Base-by-base conservation (phyloP, 1,140 invertebrate genomes). In the Tenebrio molitor region DNA sequence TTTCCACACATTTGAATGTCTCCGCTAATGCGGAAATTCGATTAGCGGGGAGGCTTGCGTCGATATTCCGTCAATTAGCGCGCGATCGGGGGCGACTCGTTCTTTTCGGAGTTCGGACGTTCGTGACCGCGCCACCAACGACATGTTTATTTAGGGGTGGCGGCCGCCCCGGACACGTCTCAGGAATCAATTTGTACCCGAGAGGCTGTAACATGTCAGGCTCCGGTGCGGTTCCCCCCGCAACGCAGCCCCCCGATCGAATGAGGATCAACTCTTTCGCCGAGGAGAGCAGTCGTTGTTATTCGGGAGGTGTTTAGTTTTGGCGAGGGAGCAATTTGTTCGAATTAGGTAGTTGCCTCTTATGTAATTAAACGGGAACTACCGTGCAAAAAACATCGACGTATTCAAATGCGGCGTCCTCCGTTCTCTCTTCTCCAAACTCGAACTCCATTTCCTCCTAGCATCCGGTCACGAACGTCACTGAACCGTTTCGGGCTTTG, bases 101-200 rank as follows among this genome's bases (percentile, higher is more conserved):
- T 65, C 23, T 33, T 33, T 33, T 17, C 53, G 2, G 15, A 14
- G 14, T 66, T 66, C 34, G n/a, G n/a, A n/a, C n/a, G n/a, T n/a
- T 12, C 68, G 68, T 70, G 68, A 70, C 68, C 46, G 44, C 8
- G 50, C 33, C 68, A 63, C 68, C 50, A 70, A 70, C 41, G 71
- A 76, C 71, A 76, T 76, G 74, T 76, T 76, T 76, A 74, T 76
- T 76, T 76, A 74, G 74, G 62, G 62, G 62, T 46, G 25, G 50
- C 12, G 10, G 67, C 68, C 58, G 33, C 16, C 64, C 62, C 44
- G 69, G 53, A 64, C 74, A 76, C 74, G 72, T 73, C 64, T 25
- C 74, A 67, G 39, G 74, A 76, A 76, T 76, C 74, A 76, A 76
- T 76, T 76, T 76, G 74, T 76, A 67, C 73, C 19, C 68, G 46